Evolutionary conservation across 92 coral and sea anemone species (phyloP).

Genomic region (Paramuricea clavata): DNA sequence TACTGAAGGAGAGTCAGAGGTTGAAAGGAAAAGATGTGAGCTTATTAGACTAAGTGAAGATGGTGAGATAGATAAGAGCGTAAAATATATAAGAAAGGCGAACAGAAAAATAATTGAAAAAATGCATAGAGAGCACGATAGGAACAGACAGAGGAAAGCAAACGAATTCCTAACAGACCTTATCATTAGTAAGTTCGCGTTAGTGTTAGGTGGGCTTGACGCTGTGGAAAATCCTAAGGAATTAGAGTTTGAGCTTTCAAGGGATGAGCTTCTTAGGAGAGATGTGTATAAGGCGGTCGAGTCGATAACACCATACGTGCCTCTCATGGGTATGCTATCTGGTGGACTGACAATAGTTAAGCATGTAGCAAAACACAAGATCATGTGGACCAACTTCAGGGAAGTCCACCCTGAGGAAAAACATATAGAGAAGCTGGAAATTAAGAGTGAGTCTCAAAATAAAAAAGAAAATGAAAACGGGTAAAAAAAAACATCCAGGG

Average conservation of each 20-base stretch:
- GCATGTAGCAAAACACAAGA: too few relatives aligned
- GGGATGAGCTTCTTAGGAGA: conserved; percentile 32
- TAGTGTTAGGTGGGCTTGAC: conserved; percentile 25
- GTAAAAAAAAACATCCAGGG: too few relatives aligned
- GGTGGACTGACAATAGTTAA: too few relatives aligned
- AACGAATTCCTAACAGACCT: conserved; percentile 55
- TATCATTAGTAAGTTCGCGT: conserved; percentile 36
- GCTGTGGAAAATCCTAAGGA: conserved; percentile 17
- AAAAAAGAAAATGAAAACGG: too few relatives aligned
- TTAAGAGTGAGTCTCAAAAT: too few relatives aligned
- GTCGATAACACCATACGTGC: too few relatives aligned
- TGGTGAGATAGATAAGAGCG: conserved; percentile 19
- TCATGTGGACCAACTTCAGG: too few relatives aligned
- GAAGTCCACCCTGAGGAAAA: too few relatives aligned
- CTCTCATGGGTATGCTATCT: too few relatives aligned
- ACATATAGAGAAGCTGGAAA: too few relatives aligned
- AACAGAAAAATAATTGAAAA: conserved; percentile 24
- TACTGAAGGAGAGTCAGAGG: too few relatives aligned
- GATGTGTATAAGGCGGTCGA: conserved; percentile 25
- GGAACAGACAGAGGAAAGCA: conserved; percentile 19
- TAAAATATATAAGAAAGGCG: conserved; percentile 41
- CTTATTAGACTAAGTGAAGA: conserved; percentile 22
- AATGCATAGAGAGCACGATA: conserved; percentile 22
- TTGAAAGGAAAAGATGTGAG: conserved; percentile 15
- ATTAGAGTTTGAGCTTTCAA: conserved; percentile 2